Percentiles rank a stretch among this genome's conserved stretches.
Conservation (phyloP, 1,140 invertebrate species). For the Metopolophium dirhodum region DNA sequence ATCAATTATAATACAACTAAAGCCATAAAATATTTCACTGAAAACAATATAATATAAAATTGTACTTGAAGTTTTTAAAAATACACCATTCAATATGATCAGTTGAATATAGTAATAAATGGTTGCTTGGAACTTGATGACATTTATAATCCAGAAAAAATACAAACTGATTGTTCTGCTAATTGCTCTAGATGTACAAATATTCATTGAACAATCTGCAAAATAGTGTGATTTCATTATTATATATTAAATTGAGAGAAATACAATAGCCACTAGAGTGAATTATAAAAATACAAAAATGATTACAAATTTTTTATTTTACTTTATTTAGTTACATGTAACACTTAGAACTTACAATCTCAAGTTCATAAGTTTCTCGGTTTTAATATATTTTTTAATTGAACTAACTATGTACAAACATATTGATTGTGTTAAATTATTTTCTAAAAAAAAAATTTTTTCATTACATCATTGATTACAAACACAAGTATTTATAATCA, state of each 20-base stretch:
- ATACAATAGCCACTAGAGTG: too few species aligned
- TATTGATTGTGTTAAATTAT: slow-evolving; percentile 53
- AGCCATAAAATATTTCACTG: background rate
- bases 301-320: slow-evolving; percentile 46
- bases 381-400: slow-evolving; percentile 50
- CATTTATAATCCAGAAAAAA: background rate
- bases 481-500: slow-evolving; percentile 30
- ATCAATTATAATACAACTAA: background rate
- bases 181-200: slow-evolving; percentile 8
- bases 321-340: slow-evolving; percentile 52
- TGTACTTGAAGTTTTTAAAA: background rate
- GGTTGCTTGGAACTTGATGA: background rate
- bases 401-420: slow-evolving; percentile 55
- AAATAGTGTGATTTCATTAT: background rate
- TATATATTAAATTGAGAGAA: too few species aligned
- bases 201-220: background rate
- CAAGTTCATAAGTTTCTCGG: slow-evolving; percentile 34
- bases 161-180: background rate
- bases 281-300: slow-evolving; percentile 23
- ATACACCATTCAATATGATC: background rate
- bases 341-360: slow-evolving; percentile 50
- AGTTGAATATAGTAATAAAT: background rate
- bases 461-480: slow-evolving; percentile 7
- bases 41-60: background rate
- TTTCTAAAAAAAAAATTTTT: slow-evolving; percentile 27